A percentile compares a stretch with the other conserved stretches of the same genome.
Conservation (phyloP, 2,888 invertebrate species). For the Stenoptilia bipunctidactyla region DNA sequence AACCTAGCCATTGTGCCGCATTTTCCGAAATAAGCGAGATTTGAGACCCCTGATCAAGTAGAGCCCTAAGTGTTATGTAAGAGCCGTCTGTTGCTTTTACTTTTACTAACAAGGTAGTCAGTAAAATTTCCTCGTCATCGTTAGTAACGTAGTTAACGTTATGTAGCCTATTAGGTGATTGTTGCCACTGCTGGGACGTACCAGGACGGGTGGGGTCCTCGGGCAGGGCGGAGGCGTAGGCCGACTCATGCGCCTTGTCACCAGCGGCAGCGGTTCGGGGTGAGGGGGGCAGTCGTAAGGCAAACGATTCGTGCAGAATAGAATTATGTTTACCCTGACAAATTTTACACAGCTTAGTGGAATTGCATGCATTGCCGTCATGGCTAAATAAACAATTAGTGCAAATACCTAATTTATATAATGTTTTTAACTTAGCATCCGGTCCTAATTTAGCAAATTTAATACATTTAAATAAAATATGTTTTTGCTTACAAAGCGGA, state of each 20-base stretch:
- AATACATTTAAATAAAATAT: constrained; percentile 9
- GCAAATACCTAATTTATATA: constrained; percentile 8
- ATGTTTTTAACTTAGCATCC: constrained; percentile 5
- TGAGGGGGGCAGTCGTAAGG: neutral
- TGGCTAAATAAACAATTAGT: constrained; percentile 10
- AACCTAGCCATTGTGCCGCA: constrained; percentile 6
- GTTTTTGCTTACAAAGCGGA: constrained; percentile 8
- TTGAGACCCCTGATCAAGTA: constrained; percentile 6
- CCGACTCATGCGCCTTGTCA: neutral
- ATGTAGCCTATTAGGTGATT: neutral
- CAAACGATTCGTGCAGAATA: constrained; percentile 6
- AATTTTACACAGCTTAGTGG: constrained; percentile 7
- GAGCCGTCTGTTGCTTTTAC: constrained; percentile 2
- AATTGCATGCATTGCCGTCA: constrained; percentile 6
- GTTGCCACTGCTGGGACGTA: neutral
- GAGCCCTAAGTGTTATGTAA: neutral
- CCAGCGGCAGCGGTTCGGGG: neutral
- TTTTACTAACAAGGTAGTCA: constrained; percentile 2
- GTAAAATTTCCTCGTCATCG: constrained; percentile 2
- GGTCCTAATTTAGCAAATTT: constrained; percentile 7
- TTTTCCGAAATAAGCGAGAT: constrained; percentile 9
- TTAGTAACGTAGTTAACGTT: constrained; percentile 1
- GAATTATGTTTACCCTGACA: constrained; percentile 8
- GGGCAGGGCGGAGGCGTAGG: neutral
- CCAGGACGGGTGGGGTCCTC: neutral